Evolutionary conservation across 2,113 vertebrate species (phyloP).

Genomic region (Myiozetetes cayanensis): DNA sequence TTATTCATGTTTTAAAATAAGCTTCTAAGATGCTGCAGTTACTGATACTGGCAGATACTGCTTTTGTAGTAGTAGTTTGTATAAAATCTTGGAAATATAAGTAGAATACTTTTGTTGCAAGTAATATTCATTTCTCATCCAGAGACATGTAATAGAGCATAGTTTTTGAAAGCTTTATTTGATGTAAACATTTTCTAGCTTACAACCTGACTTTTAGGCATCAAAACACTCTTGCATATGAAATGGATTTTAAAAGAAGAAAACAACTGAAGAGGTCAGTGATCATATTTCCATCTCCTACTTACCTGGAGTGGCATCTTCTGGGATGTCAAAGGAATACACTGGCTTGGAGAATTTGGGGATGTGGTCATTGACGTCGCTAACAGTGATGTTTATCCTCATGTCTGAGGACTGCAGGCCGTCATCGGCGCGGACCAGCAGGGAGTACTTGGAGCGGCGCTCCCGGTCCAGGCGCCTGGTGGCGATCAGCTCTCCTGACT

Average conservation of each 20-base stretch:
- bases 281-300: not conserved
- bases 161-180: not conserved
- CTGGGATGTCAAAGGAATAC: slow-evolving; percentile 93
- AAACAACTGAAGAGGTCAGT: not conserved
- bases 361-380: slow-evolving; percentile 92
- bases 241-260: not conserved
- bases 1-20: not conserved
- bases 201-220: not conserved
- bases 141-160: not conserved
- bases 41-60: not conserved
- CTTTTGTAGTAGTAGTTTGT: not conserved
- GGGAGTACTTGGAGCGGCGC: slow-evolving; percentile 89
- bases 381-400: slow-evolving; percentile 92
- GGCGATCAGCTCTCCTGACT: slow-evolving; percentile 92
- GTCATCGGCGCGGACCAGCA: slow-evolving; percentile 92
- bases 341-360: slow-evolving; percentile 89
- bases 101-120: not conserved
- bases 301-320: slow-evolving; percentile 89
- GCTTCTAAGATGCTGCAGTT: not conserved
- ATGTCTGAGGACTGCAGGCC: slow-evolving; percentile 94
- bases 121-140: not conserved
- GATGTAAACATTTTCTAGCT: not conserved
- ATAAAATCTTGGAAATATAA: not conserved
- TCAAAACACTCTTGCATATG: not conserved
- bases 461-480: slow-evolving; percentile 91